These are phyloP conservation scores for Cephalophus harveyi DNA, from an alignment of 2,113 vertebrate genomes.

Conservation along the genomic window DNA sequence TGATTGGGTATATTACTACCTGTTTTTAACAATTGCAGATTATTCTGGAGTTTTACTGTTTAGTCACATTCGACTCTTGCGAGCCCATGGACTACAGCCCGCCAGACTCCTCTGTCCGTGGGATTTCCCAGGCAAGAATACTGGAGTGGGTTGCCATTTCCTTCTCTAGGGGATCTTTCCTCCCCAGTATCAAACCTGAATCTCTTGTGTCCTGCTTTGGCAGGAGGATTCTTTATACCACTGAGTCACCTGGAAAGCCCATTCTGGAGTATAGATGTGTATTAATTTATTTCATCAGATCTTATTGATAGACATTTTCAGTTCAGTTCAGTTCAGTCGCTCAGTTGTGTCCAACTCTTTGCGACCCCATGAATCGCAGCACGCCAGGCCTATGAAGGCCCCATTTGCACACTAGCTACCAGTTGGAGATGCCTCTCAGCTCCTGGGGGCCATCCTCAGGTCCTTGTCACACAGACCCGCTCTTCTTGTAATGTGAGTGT, in stretches of 20 bases:
- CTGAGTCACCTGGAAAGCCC: background rate
- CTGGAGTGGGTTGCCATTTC: background rate
- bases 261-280: background rate
- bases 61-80: background rate
- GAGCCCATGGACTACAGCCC: background rate
- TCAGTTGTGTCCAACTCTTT: too few relatives aligned
- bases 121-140: background rate
- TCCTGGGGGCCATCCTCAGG: background rate
- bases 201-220: background rate
- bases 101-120: background rate
- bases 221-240: background rate
- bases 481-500: background rate
- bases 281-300: background rate
- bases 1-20: background rate
- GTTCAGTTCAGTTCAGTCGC: too few relatives aligned
- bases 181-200: background rate
- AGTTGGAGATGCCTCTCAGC: background rate
- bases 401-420: background rate
- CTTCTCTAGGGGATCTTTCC: background rate
- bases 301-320: background rate
- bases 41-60: background rate
- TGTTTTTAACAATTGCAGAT: background rate
- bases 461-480: background rate
- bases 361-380: too few relatives aligned
- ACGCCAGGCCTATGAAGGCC: background rate